Evolutionary conservation across 1,140 invertebrate species (phyloP), one percentile per base, ranked within the genome.

Genomic region (Heterodera schachtii): DNA sequence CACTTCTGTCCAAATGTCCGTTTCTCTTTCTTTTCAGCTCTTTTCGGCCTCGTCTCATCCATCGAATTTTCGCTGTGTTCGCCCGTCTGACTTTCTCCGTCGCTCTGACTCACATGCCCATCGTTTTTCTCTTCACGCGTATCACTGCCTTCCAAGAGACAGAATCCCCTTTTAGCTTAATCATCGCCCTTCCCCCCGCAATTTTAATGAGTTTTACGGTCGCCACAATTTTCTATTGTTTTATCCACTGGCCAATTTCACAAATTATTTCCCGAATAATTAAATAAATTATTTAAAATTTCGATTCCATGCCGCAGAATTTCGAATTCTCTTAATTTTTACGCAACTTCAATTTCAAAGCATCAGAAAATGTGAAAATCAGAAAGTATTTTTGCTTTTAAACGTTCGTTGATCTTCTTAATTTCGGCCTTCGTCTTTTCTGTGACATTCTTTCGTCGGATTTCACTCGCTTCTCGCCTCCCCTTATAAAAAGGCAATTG

Each of bases 61-160:
- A 64, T 4, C 9, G 66, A 11, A 41, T 86, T 67, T 88, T 87
- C 84, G 64, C 84, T 4, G 74, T 88, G 6, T 71, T 88, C 6
- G 88, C 88, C 44, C 80, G 83, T 75, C 87, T 88, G 67, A 88
- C 88, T 52, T 89, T 87, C 83, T 82, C 81, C 73, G 88, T 83
- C 21, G 89, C 88, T 73, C 84, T 89, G 41, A 73, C 87, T 21
- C 87, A 89, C 49, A 89, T 89, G 87, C 88, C 88, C 41, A 77
- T 87, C 9, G 84, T 89, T 57, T 80, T 80, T 21, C 66, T 86
- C 44, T 89, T 88, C 85, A 88, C 89, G 64, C 76, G 78, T 66
- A 69, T 88, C 21, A 60, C 78, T 41, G 86, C 82, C 60, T 82
- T 90, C 19, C 87, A 89, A 80, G 71, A 74, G 9, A 82, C 86